Base-by-base conservation (phyloP, 2,888 invertebrate species). In the Thalpophila matura region DNA sequence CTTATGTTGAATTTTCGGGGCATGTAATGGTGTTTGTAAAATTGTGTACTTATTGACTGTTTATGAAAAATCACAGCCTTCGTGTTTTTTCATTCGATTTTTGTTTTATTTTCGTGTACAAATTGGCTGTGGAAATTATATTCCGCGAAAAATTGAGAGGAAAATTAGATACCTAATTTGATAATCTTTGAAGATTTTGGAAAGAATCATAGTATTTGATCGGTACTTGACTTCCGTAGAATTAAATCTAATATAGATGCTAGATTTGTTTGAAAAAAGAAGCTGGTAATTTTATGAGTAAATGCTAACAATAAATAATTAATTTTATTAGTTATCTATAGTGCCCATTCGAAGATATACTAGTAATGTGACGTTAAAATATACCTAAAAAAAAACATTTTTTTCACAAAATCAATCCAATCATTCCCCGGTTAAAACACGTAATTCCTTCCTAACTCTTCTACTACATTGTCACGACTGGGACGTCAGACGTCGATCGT, bases 21-120 rank as follows among this genome's bases (percentile, higher is more conserved):
- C 33, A 37, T 66, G 40, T 73, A 33, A 72, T 50, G 20, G 40
- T 18, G 45, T 55, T 40, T 66, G 35, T 42, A 16, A n/a, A 27
- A 31, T 22, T 49, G 12, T 16, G 33, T 47, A 16, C 24, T 46
- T 37, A 50, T 40, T 40, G 61, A 60, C 16, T 6, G 20, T 38
- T 68, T n/a, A 20, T 45, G 26, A n/a, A 26, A 45, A 59, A 68
- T 68, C 37, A 59, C 3, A 26, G 7, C 22, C 12, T 22, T 35
- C n/a, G 18, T 5, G 43, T 1, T 45, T 18, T 35, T 7, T 10
- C n/a, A 6, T 20, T 9, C 0, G 4, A 10, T 0, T 31, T 66
- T 57, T 16, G 6, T 22, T 67, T 35, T 43, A 33, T 42, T 62
- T 29, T 42, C 1, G 2, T 35, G 9, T n/a, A 10, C 9, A 27